A percentile compares a stretch with the other conserved stretches of the same genome.
phyloP scores from a whole-genome alignment of 1,140 invertebrate genomes.

The Antheraea pernyi region DNA sequence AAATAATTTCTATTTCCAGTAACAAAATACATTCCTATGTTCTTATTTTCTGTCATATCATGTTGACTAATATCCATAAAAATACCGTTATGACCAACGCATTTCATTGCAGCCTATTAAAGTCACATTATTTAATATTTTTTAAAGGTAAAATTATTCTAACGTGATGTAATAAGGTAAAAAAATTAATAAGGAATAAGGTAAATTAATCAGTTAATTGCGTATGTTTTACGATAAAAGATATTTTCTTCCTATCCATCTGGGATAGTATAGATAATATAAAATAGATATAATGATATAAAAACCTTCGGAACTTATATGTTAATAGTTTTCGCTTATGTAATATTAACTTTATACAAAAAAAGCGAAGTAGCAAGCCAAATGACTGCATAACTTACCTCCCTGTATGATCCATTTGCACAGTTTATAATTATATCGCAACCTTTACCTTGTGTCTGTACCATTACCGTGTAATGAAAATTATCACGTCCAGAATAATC shows the following conservation, averaged over 20 bases:
- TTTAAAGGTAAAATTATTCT: too few species aligned
- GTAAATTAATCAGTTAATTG: too few species aligned
- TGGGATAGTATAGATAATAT: too few species aligned
- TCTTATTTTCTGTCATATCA: slow-evolving; percentile 26
- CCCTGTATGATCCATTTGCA: slow-evolving; percentile 22
- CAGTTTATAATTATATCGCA: slow-evolving; percentile 77
- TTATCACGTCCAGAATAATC: slow-evolving; percentile 60
- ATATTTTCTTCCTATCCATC: too few species aligned
- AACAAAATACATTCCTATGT: slow-evolving; percentile 21
- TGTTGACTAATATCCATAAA: slow-evolving; percentile 25
- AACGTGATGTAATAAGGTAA: too few species aligned
- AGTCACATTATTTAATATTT: background rate
- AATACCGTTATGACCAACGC: background rate
- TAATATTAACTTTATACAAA: too few species aligned
- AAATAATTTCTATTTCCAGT: slow-evolving; percentile 22
- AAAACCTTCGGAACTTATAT: too few species aligned
- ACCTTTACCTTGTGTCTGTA: slow-evolving; percentile 55
- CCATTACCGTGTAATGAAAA: slow-evolving; percentile 58
- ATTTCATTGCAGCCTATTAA: slow-evolving; percentile 30
- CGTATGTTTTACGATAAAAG: too few species aligned
- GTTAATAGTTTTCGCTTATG: too few species aligned
- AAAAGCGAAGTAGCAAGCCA: background rate
- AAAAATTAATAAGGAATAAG: too few species aligned
- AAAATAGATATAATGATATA: too few species aligned
- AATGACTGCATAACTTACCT: slow-evolving; percentile 11